Conservation (phyloP, 1,140 invertebrate genomes). For the Bradynema listronoti region DNA sequence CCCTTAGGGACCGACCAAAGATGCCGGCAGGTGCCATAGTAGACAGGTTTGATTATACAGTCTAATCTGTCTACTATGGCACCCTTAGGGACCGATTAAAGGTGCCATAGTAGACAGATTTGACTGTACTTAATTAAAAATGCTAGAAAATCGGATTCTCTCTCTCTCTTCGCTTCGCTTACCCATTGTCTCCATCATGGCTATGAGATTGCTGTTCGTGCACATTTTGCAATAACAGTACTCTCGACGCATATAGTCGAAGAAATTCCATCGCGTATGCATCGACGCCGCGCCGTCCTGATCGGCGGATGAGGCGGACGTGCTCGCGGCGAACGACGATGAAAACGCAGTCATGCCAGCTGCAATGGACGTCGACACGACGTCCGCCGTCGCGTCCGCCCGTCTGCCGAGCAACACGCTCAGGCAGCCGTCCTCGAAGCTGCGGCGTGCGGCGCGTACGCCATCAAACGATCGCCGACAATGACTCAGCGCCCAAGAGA, state of each 20-base stretch:
- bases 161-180: too few species aligned
- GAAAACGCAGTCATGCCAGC: not conserved
- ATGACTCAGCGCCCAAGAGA: constrained; percentile 9
- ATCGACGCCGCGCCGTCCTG: not conserved
- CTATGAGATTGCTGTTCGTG: not conserved
- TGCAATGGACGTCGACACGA: not conserved
- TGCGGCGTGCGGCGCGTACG: constrained; percentile 23
- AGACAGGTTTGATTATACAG: too few species aligned
- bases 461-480: constrained; percentile 19
- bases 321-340: not conserved
- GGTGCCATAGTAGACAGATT: too few species aligned
- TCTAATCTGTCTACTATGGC: too few species aligned
- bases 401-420: not conserved
- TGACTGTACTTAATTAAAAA: too few species aligned
- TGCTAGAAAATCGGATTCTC: too few species aligned
- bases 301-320: not conserved
- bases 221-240: constrained; percentile 40
- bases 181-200: not conserved
- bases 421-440: constrained; percentile 38
- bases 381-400: not conserved
- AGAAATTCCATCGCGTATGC: constrained; percentile 31
- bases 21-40: too few species aligned
- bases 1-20: too few species aligned
- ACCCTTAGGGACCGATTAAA: too few species aligned
- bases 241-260: constrained; percentile 32